Percentiles rank a stretch among this genome's conserved stretches.
phyloP scores from a whole-genome alignment of 2,888 invertebrate species.

The Nephrotoma flavescens region DNA sequence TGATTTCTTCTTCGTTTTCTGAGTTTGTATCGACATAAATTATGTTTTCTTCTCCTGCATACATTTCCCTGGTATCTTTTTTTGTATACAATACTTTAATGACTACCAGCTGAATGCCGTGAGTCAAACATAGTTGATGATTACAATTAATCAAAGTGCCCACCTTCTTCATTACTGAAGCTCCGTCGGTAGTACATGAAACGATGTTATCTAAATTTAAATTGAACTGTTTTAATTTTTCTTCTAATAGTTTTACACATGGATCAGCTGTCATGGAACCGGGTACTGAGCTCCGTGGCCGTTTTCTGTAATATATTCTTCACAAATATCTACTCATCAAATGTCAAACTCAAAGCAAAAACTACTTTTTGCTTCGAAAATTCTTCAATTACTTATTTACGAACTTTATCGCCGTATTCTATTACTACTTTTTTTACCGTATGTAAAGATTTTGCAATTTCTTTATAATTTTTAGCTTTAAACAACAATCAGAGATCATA shows the following conservation, averaged over 20 bases:
- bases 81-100: not conserved
- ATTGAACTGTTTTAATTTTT: not conserved
- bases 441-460: not conserved
- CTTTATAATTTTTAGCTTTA: not conserved
- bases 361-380: not conserved
- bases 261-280: not conserved
- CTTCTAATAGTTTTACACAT: not conserved
- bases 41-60: not conserved
- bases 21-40: not conserved
- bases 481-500: not conserved
- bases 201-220: not conserved
- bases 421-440: constrained; percentile 3
- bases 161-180: not conserved
- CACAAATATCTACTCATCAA: not conserved
- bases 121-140: constrained; percentile 1
- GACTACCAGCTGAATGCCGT: not conserved
- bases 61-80: not conserved
- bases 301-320: not conserved
- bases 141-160: not conserved
- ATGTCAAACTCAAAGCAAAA: not conserved
- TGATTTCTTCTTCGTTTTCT: not conserved
- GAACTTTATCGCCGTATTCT: not conserved
- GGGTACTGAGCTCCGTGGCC: not conserved
- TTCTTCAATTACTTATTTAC: not conserved
- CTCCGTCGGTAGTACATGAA: not conserved